phyloP scores from a whole-genome alignment of 2,113 vertebrate species.

The Elephas maximus region DNA sequence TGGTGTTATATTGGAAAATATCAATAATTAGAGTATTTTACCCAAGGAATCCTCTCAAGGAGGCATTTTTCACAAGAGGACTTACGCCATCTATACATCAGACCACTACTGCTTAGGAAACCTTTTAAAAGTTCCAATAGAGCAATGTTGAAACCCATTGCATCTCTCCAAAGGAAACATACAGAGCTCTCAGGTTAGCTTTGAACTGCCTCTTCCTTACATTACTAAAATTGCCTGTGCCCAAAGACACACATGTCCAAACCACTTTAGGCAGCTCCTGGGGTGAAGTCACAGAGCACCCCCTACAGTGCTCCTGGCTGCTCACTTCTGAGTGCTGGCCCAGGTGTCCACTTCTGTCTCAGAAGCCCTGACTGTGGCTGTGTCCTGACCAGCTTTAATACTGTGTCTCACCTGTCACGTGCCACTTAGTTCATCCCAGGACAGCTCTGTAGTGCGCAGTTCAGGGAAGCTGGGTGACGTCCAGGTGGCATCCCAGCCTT shows the following conservation, averaged over 20 bases:
- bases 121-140: conserved; percentile 72
- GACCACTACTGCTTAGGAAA: conserved; percentile 82
- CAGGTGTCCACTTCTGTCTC: not conserved
- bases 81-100: conserved; percentile 61
- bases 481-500: not conserved
- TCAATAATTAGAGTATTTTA: conserved; percentile 74
- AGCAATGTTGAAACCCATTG: not conserved
- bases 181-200: not conserved
- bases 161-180: not conserved
- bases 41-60: conserved; percentile 16
- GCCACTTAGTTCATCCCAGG: not conserved
- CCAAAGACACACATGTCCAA: not conserved
- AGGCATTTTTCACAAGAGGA: conserved; percentile 81
- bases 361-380: not conserved
- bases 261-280: rapidly evolving
- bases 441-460: not conserved
- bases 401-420: rapidly evolving
- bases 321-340: not conserved
- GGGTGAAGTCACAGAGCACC: rapidly evolving
- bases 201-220: not conserved
- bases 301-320: rapidly evolving
- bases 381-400: not conserved
- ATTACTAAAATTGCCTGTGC: not conserved
- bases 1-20: conserved; percentile 78
- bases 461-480: not conserved